A percentile compares a stretch with the other conserved stretches of the same genome.
Evolutionary conservation across 2,797 vertebrate species (phyloP).

Genomic region (Sebastes flavidus): DNA sequence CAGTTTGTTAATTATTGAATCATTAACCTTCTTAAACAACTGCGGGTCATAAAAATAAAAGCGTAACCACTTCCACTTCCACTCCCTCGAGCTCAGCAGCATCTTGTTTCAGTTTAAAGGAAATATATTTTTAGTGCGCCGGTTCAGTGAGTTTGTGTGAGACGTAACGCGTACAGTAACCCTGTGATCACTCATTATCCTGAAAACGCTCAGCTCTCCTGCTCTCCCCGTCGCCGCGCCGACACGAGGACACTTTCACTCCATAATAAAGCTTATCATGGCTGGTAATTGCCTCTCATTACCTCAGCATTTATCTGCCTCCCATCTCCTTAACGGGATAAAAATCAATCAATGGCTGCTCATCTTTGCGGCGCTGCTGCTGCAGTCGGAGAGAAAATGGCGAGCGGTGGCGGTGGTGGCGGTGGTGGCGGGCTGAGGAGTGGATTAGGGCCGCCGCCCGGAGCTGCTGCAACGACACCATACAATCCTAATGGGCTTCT

Average conservation of each 20-base stretch:
- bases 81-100: too few species aligned
- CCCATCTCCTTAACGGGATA: conserved; percentile 72
- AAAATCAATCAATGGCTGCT: conserved; percentile 72
- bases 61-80: too few species aligned
- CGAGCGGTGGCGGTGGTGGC: neutral
- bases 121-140: too few species aligned
- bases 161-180: conserved; percentile 1
- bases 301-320: conserved; percentile 72
- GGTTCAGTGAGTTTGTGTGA: neutral
- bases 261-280: conserved; percentile 66
- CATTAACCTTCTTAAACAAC: neutral
- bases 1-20: too few species aligned
- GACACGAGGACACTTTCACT: conserved; percentile 51
- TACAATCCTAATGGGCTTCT: conserved; percentile 81
- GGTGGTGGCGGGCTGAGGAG: conserved; percentile 39
- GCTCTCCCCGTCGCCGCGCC: neutral
- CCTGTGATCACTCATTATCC: conserved; percentile 34
- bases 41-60: neutral
- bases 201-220: conserved; percentile 1
- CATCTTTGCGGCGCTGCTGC: conserved; percentile 4
- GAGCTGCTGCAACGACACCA: conserved; percentile 76
- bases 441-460: conserved; percentile 73
- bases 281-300: conserved; percentile 77
- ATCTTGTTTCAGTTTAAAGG: too few species aligned
- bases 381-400: conserved; percentile 52